Percentiles rank a stretch among this genome's conserved stretches.
Evolutionary conservation across 2,888 invertebrate species (phyloP).

Genomic region (Machimus atricapillus): DNA sequence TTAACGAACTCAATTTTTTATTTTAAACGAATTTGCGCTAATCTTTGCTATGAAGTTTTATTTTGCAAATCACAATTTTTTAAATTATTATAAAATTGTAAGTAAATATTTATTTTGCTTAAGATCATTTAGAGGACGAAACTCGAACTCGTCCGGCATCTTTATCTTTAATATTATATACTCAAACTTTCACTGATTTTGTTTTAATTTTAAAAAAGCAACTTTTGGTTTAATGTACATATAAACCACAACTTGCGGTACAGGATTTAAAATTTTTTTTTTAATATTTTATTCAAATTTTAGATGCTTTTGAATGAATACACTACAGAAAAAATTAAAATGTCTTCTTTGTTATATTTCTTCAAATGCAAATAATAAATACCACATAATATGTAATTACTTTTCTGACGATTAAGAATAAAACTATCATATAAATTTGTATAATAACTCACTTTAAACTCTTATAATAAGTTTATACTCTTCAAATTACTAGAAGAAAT

Average conservation of each 20-base stretch:
- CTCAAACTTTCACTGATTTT: too few relatives aligned
- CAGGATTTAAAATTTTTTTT: background rate
- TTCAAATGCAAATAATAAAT: background rate
- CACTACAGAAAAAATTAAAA: background rate
- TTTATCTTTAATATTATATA: too few relatives aligned
- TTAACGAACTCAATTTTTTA: background rate
- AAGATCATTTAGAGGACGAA: background rate
- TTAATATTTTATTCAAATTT: too few relatives aligned
- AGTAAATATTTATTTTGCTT: background rate
- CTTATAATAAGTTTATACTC: background rate
- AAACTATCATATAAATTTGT: too few relatives aligned
- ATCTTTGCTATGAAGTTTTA: background rate
- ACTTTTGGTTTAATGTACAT: too few relatives aligned
- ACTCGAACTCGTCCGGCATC: too few relatives aligned
- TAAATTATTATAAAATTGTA: background rate
- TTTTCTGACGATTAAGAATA: too few relatives aligned
- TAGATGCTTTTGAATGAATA: too few relatives aligned
- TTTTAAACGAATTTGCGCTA: background rate
- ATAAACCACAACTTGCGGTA: background rate
- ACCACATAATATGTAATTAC: background rate
- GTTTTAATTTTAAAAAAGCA: too few relatives aligned
- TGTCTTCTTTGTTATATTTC: background rate
- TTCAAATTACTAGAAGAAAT: background rate
- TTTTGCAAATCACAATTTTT: background rate
- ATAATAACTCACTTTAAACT: background rate